Evolutionary conservation across 2,888 invertebrate genomes (phyloP), one percentile per base, ranked within the genome.

Genomic region (Cartodere bifasciata): DNA sequence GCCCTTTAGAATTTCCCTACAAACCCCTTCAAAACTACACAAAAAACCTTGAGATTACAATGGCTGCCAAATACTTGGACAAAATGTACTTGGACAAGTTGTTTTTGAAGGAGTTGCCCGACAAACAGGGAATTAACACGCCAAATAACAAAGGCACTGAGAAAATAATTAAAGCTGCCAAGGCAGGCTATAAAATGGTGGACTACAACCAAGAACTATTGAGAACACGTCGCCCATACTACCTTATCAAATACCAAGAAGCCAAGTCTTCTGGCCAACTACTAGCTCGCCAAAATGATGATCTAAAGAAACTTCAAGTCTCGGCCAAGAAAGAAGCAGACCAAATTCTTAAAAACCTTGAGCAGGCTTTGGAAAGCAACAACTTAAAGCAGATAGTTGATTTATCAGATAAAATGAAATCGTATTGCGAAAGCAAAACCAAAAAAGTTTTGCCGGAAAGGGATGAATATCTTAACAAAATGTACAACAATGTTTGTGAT

Each of bases 1-100:
- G 14, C 9, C 32, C 21, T n/a, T 27, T 16, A 12, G 16, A 29
- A 17, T 28, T 28, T 37, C 52, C 51, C 2, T 53, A 49, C 34
- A 44, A 44, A 21, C 60, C 60, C 2, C 35, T 58, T n/a, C 60
- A 60, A 37, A 43, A 46, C n/a, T 52, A 52, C 35, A 60, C 60
- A 1, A 50, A 48, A 1, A 60, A 61, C 23, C 55, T 60, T 12
- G 49, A 56, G 30, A 57, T 58, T 33, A 55, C 58, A 14, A 53
- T 64, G 49, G 60, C 61, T 1, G 54, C 53, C 30, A 55, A 56
- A 31, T 65, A 65, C 40, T 46, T 67, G 23, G 60, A 61, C 14
- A 42, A 44, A 3, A 49, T 67, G 46, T 57, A 57, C 20, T 37
- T 44, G 24, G 67, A 68, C 35, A 64, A 62, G 39, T 43, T 55